These are phyloP conservation scores for Meloidogyne hapla DNA, from an alignment of 1,140 invertebrate genomes.

Conservation along the genomic window DNA sequence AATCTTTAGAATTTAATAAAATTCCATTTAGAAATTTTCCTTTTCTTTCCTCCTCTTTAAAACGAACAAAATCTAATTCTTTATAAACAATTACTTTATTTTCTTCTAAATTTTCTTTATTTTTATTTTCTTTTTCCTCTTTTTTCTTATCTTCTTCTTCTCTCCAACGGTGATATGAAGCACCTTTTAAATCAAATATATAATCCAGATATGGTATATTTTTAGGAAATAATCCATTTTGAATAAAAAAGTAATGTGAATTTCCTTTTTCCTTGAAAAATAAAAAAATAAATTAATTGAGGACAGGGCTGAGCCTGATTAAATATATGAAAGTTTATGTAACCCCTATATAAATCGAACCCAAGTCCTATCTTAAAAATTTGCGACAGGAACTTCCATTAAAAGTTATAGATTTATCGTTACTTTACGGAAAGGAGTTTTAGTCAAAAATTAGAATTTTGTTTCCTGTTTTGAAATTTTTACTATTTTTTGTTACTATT, in stretches of 20 bases:
- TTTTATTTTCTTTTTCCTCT: background rate
- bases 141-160: background rate
- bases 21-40: background rate
- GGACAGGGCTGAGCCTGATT: no score
- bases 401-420: no score
- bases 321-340: no score
- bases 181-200: background rate
- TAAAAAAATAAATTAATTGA: background rate
- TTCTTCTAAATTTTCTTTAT: background rate
- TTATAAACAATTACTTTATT: background rate
- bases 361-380: no score
- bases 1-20: background rate
- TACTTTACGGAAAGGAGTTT: no score
- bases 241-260: background rate
- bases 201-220: background rate
- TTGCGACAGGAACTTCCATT: no score
- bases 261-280: background rate
- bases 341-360: no score
- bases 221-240: background rate
- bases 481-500: no score
- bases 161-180: background rate
- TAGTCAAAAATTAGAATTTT: no score
- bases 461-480: no score
- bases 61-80: conserved; percentile 6
- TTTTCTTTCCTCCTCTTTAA: background rate